Conservation (phyloP, 1,140 invertebrate genomes). For the Eriocheir sinensis region DNA sequence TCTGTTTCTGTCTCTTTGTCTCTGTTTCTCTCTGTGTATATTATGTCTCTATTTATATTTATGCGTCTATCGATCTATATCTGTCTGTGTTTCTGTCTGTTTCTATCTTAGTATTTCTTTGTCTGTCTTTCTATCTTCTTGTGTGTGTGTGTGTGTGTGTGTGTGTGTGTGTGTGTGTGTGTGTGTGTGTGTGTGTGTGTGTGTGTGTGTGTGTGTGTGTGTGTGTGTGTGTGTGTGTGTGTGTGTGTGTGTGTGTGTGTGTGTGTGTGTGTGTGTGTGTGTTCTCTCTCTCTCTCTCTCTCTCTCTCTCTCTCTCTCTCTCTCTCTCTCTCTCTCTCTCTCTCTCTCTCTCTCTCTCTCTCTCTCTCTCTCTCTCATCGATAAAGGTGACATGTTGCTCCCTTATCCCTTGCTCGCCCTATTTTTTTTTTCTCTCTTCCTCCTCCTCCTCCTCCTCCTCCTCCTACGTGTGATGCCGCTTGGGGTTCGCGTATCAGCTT, state of each 20-base stretch:
- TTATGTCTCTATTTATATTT: not conserved
- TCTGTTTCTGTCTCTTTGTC: no score
- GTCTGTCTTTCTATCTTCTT: not conserved
- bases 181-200: not conserved
- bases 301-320: not conserved
- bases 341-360: not conserved
- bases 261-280: not conserved
- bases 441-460: no score
- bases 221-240: not conserved
- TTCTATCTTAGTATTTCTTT: not conserved
- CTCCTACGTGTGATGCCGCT: no score
- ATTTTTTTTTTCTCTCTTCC: no score
- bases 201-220: not conserved
- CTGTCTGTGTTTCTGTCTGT: not conserved
- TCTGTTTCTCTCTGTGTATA: not conserved
- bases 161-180: not conserved
- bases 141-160: not conserved
- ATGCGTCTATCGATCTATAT: not conserved
- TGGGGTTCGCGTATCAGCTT: no score
- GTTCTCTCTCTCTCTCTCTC: not conserved
- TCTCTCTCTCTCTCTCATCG: not conserved
- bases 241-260: not conserved
- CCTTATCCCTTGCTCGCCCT: no score
- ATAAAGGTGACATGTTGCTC: no score
- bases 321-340: not conserved